These are phyloP conservation scores for Scrobipalpa costella DNA, from an alignment of 2,888 invertebrate species.

Conservation along the genomic window DNA sequence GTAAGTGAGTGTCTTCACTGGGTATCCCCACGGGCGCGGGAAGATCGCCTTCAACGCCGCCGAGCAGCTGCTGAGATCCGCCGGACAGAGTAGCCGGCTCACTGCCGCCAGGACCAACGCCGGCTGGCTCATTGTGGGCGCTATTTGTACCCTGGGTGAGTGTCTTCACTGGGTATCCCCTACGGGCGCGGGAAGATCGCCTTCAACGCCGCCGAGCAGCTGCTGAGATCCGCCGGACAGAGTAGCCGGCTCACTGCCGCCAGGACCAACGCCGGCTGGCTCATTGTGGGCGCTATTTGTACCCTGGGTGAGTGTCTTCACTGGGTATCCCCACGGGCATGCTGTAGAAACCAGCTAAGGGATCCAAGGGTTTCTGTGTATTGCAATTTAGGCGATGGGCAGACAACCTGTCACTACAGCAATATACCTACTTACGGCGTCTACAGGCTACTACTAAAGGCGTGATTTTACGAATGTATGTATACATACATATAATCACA, in stretches of 20 bases:
- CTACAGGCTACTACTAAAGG: too few species aligned
- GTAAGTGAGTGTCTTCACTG: conserved; percentile 79
- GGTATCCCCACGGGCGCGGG: conserved; percentile 97
- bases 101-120: conserved; percentile 97
- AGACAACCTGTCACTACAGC: too few species aligned
- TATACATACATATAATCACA: too few species aligned
- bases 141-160: conserved; percentile 95
- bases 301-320: conserved; percentile 91
- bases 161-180: conserved; percentile 96
- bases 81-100: conserved; percentile 97
- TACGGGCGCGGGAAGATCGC: conserved; percentile 98
- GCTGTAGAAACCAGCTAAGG: too few species aligned
- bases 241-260: conserved; percentile 97
- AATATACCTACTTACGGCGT: too few species aligned
- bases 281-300: conserved; percentile 97
- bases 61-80: conserved; percentile 96
- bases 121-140: conserved; percentile 97
- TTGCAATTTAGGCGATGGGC: too few species aligned
- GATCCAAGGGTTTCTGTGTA: too few species aligned
- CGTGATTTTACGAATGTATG: too few species aligned
- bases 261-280: conserved; percentile 98
- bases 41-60: conserved; percentile 98
- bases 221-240: conserved; percentile 97
- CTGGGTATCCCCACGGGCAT: too few species aligned
- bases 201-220: conserved; percentile 98